Evolutionary conservation across 2,888 invertebrate species (phyloP), one percentile per base, ranked within the genome.

Genomic region (Sussaba pulchella): DNA sequence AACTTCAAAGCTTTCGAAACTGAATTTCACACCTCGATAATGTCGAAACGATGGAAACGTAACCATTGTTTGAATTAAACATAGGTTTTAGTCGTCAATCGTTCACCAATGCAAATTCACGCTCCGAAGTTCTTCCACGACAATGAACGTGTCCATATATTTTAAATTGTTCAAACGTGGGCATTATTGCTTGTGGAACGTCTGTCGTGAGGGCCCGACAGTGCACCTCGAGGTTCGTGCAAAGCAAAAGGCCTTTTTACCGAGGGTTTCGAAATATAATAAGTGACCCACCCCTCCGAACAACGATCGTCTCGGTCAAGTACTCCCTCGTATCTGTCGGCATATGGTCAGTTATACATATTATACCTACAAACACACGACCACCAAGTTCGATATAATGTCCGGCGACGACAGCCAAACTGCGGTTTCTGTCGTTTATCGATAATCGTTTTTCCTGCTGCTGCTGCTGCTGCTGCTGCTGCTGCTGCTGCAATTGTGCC

Each of bases 341-440:
- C 77, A 78, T 74, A 81, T 77, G 82, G 79, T 73, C 67, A 70
- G 78, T 67, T 74, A 59, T 81, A 59, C 81, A 70, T 77, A 67
- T 26, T 43, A 59, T 72, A 70, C 57, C 41, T 21, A 43, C 31
- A 43, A 43, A 64, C 59, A 73, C 43, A 43, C 57, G 43, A 64
- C 31, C 45, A 41, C 43, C 31, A 5, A 31, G 6, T 31, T 5
- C 31, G 31, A 31, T 69, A 77, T 78, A 74, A 81, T 78, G 78
- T 81, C 70, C 74, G 17, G 78, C 72, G 86, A 86, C 84, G 89
- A 87, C 89, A 87, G 88, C 85, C 88, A 87, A 88, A 82, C 85
- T 89, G 89, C 86, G 89, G 89, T 89, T 88, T 87, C 85, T 87
- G 87, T 88, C 88, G 88, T 89, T 89, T 89, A 85, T 85, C 85